phyloP scores from a whole-genome alignment of 2,797 vertebrate species.

The Bradypodion pumilum region DNA sequence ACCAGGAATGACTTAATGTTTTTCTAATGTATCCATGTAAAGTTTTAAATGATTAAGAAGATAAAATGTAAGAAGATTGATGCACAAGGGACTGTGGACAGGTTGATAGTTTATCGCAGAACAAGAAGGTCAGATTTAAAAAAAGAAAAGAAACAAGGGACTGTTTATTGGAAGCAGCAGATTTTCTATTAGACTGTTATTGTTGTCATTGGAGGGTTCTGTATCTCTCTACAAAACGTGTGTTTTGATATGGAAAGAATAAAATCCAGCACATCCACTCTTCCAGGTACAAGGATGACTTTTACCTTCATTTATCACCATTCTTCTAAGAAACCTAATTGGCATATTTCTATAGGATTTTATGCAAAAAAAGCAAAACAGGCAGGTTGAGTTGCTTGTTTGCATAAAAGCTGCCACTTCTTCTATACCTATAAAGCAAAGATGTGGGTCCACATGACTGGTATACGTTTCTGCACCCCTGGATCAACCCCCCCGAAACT shows the following conservation, averaged over 20 bases:
- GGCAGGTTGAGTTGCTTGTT: neutral
- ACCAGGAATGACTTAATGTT: too few species aligned
- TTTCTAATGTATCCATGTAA: too few species aligned
- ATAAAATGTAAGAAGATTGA: slow-evolving; percentile 12
- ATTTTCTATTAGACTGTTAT: neutral
- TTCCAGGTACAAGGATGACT: slow-evolving; percentile 1
- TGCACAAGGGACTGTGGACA: neutral
- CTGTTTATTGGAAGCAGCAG: neutral
- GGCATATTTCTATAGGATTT: neutral
- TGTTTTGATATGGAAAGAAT: slow-evolving; percentile 22
- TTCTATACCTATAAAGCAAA: too few species aligned
- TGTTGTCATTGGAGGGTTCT: slow-evolving; percentile 12
- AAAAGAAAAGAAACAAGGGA: neutral
- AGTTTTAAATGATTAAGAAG: neutral
- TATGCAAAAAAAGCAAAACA: neutral
- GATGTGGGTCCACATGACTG: too few species aligned
- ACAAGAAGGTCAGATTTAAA: neutral
- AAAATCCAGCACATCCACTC: slow-evolving; percentile 23
- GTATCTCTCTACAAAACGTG: slow-evolving; percentile 31
- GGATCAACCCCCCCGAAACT: too few species aligned
- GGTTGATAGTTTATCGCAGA: neutral
- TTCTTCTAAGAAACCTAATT: neutral
- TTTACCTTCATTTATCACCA: slow-evolving; percentile 21
- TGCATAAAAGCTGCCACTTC: slow-evolving; percentile 32
- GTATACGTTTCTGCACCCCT: too few species aligned